Evolutionary conservation across 92 coral and sea anemone species (phyloP), one percentile per base, ranked within the genome.

Genomic region (Phymanthus crucifer): DNA sequence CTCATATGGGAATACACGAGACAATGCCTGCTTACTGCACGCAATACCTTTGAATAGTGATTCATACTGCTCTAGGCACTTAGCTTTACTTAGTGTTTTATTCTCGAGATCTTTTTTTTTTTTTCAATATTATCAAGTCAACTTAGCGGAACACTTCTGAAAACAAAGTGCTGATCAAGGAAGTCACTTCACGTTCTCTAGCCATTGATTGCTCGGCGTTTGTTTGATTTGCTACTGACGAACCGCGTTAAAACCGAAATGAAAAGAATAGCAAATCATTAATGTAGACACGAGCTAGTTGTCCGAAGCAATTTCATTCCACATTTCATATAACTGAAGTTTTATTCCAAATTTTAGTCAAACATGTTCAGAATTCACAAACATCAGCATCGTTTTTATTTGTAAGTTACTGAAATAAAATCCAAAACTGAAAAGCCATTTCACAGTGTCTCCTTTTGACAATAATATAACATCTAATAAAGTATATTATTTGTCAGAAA

Each of bases 1-100:
- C 90, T 95, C 40, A 94, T 95, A 64, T 95, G 99, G 99, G 99
- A 95, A 82, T 95, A 95, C 87, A 89, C 96, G 27, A 76, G 96
- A 76, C 99, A 95, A 77, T 90, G 89, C 66, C 71, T 93, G 83
- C 93, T 89, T 48, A 76, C 57, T 23, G 75, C 32, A 29, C 46
- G 38, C 14, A 47, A 45, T 19, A 34, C 79, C 61, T 54, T 54
- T 54, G 1, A n/a, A 24, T 21, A 54, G 27, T 54, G 10, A 54
- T 54, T 21, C 27, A 19, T 54, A 54, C 26, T 23, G 27, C 64
- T 54, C 24, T 6, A 54, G 8, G 27, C 31, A 54, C 6, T 54
- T 54, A 21, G n/a, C n/a, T 23, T 54, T 54, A 10, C 27, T 54
- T 54, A 54, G 1, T 4, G 29, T 54, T 6, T 19, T 54, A 54